These are phyloP conservation scores for Chiridota heheva DNA, from an alignment of 35 echinoderm and acorn worm genomes.

Conservation along the genomic window DNA sequence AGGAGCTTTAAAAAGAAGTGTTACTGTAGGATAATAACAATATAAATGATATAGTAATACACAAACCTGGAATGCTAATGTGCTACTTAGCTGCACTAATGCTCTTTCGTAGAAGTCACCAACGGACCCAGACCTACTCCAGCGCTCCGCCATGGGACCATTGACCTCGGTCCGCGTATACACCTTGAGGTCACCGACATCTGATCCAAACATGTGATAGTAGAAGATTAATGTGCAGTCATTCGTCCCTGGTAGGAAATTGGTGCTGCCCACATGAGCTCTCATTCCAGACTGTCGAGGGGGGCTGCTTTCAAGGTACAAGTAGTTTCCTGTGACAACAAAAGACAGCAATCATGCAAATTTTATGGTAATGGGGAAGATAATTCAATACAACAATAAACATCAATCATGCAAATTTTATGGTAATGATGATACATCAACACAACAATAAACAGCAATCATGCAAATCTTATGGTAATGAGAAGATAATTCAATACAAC, in stretches of 20 bases:
- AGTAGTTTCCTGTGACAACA: slow-evolving; percentile 48
- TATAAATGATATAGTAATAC: no score
- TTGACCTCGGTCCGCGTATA: slow-evolving; percentile 57
- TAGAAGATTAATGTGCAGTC: slow-evolving; percentile 54
- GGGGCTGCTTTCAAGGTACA: slow-evolving; percentile 39
- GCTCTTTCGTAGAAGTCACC: slow-evolving; percentile 37
- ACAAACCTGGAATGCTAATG: slow-evolving; percentile 41
- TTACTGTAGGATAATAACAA: no score
- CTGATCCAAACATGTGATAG: slow-evolving; percentile 53
- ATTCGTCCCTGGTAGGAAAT: slow-evolving; percentile 19
- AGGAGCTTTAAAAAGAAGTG: no score
- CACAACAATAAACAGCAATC: no score
- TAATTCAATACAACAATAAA: no score
- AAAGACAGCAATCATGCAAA: no score
- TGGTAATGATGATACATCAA: no score
- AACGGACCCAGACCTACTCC: not conserved
- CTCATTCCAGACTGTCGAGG: slow-evolving; percentile 42
- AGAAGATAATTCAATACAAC: no score
- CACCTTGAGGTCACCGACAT: slow-evolving; percentile 29
- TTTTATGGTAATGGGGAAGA: no score
- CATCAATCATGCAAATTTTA: no score
- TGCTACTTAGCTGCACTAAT: not conserved
- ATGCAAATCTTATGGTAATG: no score
- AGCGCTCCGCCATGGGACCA: slow-evolving; percentile 17
- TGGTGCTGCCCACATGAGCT: slow-evolving; percentile 13